Percentiles rank a stretch among this genome's conserved stretches.
Evolutionary conservation across 2,888 invertebrate species (phyloP).

Genomic region (Eucera pruinosa): DNA sequence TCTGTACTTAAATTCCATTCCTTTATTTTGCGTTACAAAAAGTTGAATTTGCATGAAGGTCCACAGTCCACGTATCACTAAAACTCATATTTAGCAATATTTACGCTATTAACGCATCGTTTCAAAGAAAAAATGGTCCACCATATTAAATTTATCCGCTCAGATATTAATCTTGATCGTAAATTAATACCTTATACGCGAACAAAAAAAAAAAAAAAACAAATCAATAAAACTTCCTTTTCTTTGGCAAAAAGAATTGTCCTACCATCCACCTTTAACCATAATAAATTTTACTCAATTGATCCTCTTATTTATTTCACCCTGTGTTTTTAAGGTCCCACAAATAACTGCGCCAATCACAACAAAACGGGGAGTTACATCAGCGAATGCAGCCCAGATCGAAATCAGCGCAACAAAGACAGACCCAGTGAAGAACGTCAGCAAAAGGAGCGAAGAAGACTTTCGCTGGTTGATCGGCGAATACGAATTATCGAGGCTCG

Average conservation of each 20-base stretch:
- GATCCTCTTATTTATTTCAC: slow-evolving; percentile 3
- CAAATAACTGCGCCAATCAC: background rate
- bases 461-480: slow-evolving; percentile 37
- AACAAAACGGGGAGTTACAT: background rate
- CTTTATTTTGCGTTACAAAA: no score
- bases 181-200: no score
- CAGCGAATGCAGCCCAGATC: background rate
- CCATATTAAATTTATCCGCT: no score
- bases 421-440: background rate
- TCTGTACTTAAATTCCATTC: no score
- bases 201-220: no score
- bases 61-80: no score
- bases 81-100: no score
- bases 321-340: background rate
- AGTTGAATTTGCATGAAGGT: no score
- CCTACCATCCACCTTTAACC: background rate
- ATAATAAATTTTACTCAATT: background rate
- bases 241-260: background rate
- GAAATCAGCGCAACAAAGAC: slow-evolving; percentile 2
- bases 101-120: no score
- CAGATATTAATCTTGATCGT: no score
- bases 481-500: slow-evolving; percentile 39
- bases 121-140: no score
- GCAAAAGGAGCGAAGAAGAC: background rate
- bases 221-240: no score